phyloP scores from a whole-genome alignment of 2,113 vertebrate species.

The Strix uralensis region DNA sequence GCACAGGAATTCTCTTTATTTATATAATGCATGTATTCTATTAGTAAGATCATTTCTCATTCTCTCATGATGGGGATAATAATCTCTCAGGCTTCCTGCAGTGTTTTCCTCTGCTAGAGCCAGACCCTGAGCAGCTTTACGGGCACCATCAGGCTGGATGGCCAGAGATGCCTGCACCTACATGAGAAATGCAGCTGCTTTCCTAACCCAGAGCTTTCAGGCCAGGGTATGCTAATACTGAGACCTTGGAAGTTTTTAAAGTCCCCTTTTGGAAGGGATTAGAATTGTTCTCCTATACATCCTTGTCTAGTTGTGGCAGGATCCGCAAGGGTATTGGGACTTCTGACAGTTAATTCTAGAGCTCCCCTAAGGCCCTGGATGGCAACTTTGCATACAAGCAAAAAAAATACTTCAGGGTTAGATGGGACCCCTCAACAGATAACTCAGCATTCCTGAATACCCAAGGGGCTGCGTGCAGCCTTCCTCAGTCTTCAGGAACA shows the following conservation, averaged over 20 bases:
- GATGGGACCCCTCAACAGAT: not conserved
- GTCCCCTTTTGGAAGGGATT: not conserved
- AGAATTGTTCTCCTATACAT: not conserved
- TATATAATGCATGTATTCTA: not conserved
- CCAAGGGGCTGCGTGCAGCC: not conserved
- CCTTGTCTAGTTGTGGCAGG: not conserved
- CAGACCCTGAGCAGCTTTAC: not conserved
- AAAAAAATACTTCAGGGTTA: not conserved
- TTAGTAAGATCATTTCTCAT: not conserved
- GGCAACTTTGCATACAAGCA: not conserved
- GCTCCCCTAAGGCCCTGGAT: not conserved
- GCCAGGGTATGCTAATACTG: not conserved
- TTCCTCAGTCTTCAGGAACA: not conserved
- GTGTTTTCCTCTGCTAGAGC: not conserved
- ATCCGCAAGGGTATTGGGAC: not conserved
- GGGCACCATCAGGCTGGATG: not conserved
- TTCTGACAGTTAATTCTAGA: not conserved
- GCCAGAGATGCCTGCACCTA: not conserved
- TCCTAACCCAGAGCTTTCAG: not conserved
- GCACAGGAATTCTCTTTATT: not conserved
- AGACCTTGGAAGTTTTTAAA: not conserved
- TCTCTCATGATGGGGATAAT: not conserved
- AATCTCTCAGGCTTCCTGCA: not conserved
- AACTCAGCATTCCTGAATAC: not conserved
- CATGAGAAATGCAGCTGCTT: not conserved